A percentile compares a stretch with the other conserved stretches of the same genome.
These are phyloP conservation scores for Antheraea assamensis DNA, from an alignment of 2,888 invertebrate genomes.

Conservation along the genomic window DNA sequence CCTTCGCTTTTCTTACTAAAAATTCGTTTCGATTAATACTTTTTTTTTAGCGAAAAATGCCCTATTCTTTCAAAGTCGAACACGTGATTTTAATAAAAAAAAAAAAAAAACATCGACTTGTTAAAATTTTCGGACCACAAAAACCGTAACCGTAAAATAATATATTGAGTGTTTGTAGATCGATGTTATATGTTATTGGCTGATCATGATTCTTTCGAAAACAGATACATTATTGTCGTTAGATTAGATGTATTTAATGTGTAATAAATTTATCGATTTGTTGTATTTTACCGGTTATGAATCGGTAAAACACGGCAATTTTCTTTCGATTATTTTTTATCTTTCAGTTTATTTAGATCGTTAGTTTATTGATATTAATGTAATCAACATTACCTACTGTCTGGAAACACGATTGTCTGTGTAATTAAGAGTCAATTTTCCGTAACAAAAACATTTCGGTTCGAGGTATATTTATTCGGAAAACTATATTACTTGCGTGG, in stretches of 20 bases:
- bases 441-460: too few species aligned
- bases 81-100: neutral
- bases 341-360: neutral
- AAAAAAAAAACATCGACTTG: neutral
- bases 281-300: conserved; percentile 4
- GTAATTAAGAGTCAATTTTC: neutral
- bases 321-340: neutral
- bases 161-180: conserved; percentile 9
- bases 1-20: neutral
- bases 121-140: neutral
- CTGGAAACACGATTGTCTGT: conserved; percentile 1
- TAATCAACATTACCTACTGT: neutral
- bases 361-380: neutral
- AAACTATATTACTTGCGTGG: neutral
- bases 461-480: too few species aligned
- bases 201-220: neutral
- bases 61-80: neutral
- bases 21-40: too few species aligned
- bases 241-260: conserved; percentile 4
- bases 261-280: neutral
- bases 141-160: neutral
- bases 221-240: neutral
- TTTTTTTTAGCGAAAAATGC: neutral
- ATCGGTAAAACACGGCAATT: neutral
- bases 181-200: conserved; percentile 11